phyloP scores from a whole-genome alignment of 2,797 vertebrate species.

The Pangasius sanitwongsei region DNA sequence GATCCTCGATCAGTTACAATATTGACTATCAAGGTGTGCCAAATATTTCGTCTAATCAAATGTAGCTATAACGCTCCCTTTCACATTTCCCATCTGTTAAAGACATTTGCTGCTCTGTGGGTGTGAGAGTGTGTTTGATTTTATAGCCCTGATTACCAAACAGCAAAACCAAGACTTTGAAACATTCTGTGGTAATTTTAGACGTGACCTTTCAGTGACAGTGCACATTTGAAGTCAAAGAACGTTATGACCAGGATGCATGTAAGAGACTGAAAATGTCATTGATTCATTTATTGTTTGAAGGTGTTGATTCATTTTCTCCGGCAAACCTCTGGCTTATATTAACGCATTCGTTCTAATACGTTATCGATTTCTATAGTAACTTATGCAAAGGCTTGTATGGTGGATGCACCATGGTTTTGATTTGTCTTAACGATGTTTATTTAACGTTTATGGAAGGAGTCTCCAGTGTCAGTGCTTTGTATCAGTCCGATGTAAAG shows the following conservation, averaged over 20 bases:
- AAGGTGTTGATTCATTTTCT: neutral
- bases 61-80: neutral
- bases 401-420: neutral
- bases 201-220: slow-evolving; percentile 59
- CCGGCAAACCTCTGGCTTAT: neutral
- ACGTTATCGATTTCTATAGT: too few species aligned
- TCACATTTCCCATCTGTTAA: neutral
- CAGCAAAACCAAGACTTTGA: slow-evolving; percentile 57
- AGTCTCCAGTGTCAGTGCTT: neutral
- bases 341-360: neutral
- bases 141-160: slow-evolving; percentile 12
- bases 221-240: neutral
- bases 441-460: neutral
- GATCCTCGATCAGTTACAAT: neutral
- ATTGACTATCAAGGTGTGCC: neutral
- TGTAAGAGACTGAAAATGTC: neutral
- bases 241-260: neutral
- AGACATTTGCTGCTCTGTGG: neutral
- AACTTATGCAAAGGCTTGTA: neutral
- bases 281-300: neutral
- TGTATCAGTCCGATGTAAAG: neutral
- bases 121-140: slow-evolving; percentile 15
- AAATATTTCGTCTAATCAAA: neutral
- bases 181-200: slow-evolving; percentile 72
- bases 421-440: neutral